Evolutionary conservation across 2,797 vertebrate genomes (phyloP), one percentile per base, ranked within the genome.

Genomic region (Lateolabrax maculatus): DNA sequence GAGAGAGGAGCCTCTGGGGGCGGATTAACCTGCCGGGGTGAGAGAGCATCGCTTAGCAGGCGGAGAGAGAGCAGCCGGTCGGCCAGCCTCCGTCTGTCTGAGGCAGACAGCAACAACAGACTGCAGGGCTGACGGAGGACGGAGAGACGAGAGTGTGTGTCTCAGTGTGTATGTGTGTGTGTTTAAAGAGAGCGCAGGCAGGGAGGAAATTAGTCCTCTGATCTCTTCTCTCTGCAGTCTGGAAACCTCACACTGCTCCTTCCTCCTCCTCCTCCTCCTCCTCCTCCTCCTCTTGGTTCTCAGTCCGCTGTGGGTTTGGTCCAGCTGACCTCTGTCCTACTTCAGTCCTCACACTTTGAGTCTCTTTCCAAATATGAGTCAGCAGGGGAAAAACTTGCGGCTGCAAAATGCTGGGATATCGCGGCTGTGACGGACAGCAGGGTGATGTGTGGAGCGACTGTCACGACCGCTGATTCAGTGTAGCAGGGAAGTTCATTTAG

Each of bases 271-370:
- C 66, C 19, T 57, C 69, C 12, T 75, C 73, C 41, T 73, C 73
- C 13, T 60, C 11, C 29, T 51, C 31, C 46, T 39, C 64, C 39
- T 74, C n/a, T 48, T 62, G 51, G 37, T 51, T 36, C 23, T 56
- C 73, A 60, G 46, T 23, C 39, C 43, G 16, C 29, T 41, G 41
- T 16, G 65, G 56, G 49, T 52, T 58, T 5, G 25, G 52, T 78
- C 46, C 48, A 27, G 63, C 84, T 79, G 81, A 90, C 84, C 85
- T 86, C 77, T 83, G 87, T 89, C 84, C 90, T 39, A 87, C 81
- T 89, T 90, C 62, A 71, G 56, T 43, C 52, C 23, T 72, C 49
- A 71, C 10, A 19, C 53, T 65, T 61, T 9, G 34, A 77, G 57
- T 69, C n/a, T 2, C 18, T 4, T 15, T 37, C n/a, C 34, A 34